phyloP scores from a whole-genome alignment of 2,113 vertebrate species.

The Dasypus novemcinctus region DNA sequence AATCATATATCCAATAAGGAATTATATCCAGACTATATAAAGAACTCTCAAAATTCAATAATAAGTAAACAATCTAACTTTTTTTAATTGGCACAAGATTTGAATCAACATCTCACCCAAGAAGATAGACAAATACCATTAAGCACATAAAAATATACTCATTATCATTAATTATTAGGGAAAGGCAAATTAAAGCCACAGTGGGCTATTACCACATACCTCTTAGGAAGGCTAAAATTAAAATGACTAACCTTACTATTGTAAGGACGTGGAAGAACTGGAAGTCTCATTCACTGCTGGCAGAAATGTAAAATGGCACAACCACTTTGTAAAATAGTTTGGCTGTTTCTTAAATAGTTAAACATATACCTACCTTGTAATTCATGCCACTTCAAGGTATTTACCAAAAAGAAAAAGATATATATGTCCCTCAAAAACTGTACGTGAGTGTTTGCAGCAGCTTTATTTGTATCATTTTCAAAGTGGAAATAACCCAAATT shows the following conservation, averaged over 20 bases:
- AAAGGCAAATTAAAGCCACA: not conserved
- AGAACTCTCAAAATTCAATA: not conserved
- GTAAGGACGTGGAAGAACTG: not conserved
- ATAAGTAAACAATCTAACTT: not conserved
- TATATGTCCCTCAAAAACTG: not conserved
- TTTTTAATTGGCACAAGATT: not conserved
- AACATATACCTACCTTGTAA: not conserved
- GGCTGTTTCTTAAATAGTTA: not conserved
- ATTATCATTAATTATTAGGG: not conserved
- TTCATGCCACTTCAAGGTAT: not conserved
- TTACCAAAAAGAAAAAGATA: not conserved
- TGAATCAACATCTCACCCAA: not conserved
- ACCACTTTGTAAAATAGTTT: not conserved
- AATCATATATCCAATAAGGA: not conserved
- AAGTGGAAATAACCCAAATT: too few relatives aligned
- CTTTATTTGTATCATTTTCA: not conserved
- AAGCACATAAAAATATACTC: not conserved
- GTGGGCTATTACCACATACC: too few relatives aligned
- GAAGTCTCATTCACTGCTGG: not conserved
- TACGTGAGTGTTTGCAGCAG: not conserved
- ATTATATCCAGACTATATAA: not conserved
- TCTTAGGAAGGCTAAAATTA: not conserved
- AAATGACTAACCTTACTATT: not conserved
- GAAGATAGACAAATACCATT: not conserved
- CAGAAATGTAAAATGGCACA: not conserved